Evolutionary conservation across 2,797 vertebrate species (phyloP).

Genomic region (Chanos chanos): DNA sequence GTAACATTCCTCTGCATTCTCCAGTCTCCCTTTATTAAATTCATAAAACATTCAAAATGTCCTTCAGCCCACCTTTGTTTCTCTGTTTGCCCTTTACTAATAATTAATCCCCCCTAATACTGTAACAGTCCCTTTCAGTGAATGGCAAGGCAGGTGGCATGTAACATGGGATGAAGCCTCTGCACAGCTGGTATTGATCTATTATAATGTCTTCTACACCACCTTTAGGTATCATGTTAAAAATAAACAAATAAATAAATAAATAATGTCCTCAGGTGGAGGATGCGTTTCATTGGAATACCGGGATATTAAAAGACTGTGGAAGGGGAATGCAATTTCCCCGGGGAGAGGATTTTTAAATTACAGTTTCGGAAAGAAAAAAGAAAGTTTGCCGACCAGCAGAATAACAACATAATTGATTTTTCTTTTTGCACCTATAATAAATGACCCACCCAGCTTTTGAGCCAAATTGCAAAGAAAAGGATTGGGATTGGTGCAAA

Average conservation of each 20-base stretch:
- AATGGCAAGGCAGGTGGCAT: conserved; percentile 13
- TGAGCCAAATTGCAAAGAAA: too few species aligned
- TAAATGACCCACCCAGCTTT: too few species aligned
- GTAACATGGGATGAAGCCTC: conserved; percentile 1
- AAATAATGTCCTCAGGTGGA: conserved; percentile 36
- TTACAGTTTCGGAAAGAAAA: conserved; percentile 50
- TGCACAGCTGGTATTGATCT: conserved; percentile 54
- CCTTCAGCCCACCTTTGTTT: conserved; percentile 48
- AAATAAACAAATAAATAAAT: conserved; percentile 20
- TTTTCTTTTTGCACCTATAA: too few species aligned
- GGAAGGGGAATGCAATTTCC: conserved; percentile 72
- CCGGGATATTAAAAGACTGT: conserved; percentile 71
- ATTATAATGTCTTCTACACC: conserved; percentile 54
- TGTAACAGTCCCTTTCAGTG: conserved; percentile 13
- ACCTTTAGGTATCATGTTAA: conserved; percentile 35
- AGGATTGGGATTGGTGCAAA: too few species aligned
- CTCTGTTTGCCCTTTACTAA: conserved; percentile 59
- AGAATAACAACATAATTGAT: conserved; percentile 40
- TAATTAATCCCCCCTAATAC: conserved; percentile 63
- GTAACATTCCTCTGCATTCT: conserved; percentile 10
- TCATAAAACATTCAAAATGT: conserved; percentile 64
- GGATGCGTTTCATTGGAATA: conserved; percentile 56
- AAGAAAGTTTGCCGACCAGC: conserved; percentile 35
- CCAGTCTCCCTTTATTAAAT: conserved; percentile 49
- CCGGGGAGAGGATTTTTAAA: conserved; percentile 58